A percentile compares a stretch with the other conserved stretches of the same genome.
phyloP scores from a whole-genome alignment of 92 coral and sea anemone genomes.

The Epizoanthus illoricatus region DNA sequence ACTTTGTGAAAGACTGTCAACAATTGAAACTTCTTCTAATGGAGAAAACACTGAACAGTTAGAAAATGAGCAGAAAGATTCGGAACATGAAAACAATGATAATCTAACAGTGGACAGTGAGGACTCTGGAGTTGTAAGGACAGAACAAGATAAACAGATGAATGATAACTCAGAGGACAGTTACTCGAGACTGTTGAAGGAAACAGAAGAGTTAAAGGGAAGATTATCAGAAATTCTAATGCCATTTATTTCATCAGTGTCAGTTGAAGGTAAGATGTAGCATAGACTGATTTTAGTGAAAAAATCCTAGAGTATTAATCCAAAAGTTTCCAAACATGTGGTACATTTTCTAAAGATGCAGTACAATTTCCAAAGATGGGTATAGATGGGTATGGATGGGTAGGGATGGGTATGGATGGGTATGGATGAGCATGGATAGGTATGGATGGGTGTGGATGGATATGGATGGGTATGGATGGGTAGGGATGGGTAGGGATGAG shows the following conservation, averaged over 20 bases:
- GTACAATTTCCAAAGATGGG: too few relatives aligned
- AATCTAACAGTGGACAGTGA: conserved; percentile 5
- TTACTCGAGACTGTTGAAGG: conserved; percentile 21
- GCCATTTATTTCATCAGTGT: conserved; percentile 41
- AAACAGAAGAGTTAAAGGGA: conserved; percentile 55
- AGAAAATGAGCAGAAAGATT: conserved; percentile 28
- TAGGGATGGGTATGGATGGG: too few relatives aligned
- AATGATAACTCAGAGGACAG: background rate
- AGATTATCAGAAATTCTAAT: conserved; percentile 46
- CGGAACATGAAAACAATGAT: background rate
- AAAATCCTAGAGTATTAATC: too few relatives aligned
- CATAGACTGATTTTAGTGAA: too few relatives aligned
- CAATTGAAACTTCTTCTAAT: background rate
- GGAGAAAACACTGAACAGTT: background rate
- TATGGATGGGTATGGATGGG: too few relatives aligned
- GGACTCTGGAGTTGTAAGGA: background rate
- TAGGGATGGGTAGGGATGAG: too few relatives aligned
- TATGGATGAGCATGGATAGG: too few relatives aligned
- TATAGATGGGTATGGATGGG: too few relatives aligned
- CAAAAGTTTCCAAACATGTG: background rate
- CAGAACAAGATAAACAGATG: background rate
- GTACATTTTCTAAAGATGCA: background rate
- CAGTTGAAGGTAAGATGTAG: conserved; percentile 45
- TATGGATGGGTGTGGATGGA: too few relatives aligned
- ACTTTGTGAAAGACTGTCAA: conserved; percentile 30